phyloP scores from a whole-genome alignment of 2,888 invertebrate genomes.

The Heliconius hortense region DNA sequence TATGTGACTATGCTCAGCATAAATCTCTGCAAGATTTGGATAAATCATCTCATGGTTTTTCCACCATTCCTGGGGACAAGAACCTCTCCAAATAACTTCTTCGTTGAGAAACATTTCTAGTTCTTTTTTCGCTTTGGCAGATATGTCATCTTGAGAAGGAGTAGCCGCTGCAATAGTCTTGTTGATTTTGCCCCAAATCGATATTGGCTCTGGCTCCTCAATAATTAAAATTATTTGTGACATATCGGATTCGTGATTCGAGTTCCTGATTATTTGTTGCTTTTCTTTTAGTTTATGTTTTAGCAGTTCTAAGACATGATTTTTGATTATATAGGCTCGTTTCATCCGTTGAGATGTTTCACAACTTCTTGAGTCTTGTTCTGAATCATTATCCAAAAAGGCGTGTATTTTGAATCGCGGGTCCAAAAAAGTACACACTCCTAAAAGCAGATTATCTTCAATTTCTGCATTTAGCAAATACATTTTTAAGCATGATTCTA shows the following conservation, averaged over 20 bases:
- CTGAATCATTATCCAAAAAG: constrained; percentile 21
- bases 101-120: constrained; percentile 2
- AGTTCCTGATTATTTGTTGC: neutral
- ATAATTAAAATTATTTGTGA: neutral
- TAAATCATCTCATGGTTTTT: constrained; percentile 33
- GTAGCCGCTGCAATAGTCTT: constrained; percentile 33
- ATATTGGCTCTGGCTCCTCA: constrained; percentile 28
- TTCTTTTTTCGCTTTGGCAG: constrained; percentile 1
- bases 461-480: constrained; percentile 28
- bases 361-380: neutral
- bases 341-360: neutral
- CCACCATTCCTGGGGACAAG: constrained; percentile 30
- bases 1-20: constrained; percentile 27
- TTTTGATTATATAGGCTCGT: neutral
- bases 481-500: constrained; percentile 26
- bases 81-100: neutral
- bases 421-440: constrained; percentile 38
- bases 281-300: neutral
- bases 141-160: constrained; percentile 15
- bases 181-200: constrained; percentile 37
- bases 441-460: constrained; percentile 33
- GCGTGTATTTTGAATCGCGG: constrained; percentile 36
- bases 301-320: neutral
- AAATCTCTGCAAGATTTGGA: constrained; percentile 36
- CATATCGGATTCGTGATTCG: neutral